phyloP scores from a whole-genome alignment of 2,888 invertebrate genomes.

The Spialia ferax region DNA sequence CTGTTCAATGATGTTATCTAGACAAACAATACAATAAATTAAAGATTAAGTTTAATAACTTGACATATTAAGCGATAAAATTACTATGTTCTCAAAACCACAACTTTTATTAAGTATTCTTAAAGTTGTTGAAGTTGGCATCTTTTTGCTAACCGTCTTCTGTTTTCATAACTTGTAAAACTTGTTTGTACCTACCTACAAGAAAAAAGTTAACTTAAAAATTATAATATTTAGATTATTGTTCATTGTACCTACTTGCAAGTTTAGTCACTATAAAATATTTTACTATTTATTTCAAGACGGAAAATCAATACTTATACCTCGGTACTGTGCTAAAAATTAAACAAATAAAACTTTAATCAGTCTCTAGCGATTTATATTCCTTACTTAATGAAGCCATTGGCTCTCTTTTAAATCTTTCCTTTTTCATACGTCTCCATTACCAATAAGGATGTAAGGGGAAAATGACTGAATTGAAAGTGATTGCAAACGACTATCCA shows the following conservation, averaged over 20 bases:
- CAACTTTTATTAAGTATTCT: no score
- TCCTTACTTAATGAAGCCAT: not conserved
- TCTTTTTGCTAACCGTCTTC: constrained; percentile 12
- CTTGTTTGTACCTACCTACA: constrained; percentile 12
- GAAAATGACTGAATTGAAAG: constrained; percentile 22
- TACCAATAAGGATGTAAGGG: constrained; percentile 8
- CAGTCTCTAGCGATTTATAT: no score
- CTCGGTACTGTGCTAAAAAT: no score
- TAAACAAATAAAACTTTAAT: not conserved
- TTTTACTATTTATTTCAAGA: no score
- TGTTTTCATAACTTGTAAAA: constrained; percentile 19
- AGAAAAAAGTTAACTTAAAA: no score
- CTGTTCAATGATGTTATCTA: not conserved
- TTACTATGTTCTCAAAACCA: no score
- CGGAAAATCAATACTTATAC: not conserved
- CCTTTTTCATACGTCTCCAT: not conserved
- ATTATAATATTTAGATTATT: no score
- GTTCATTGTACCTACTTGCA: no score
- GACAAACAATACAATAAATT: not conserved
- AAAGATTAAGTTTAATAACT: not conserved
- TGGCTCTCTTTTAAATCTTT: not conserved
- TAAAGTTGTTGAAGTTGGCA: constrained; percentile 4
- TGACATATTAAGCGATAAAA: not conserved
- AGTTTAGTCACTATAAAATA: no score
- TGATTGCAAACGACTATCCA: constrained; percentile 31